A percentile compares a stretch with the other conserved stretches of the same genome.
These are phyloP conservation scores for Piaya cayana DNA, from an alignment of 2,113 vertebrate genomes.

Conservation along the genomic window DNA sequence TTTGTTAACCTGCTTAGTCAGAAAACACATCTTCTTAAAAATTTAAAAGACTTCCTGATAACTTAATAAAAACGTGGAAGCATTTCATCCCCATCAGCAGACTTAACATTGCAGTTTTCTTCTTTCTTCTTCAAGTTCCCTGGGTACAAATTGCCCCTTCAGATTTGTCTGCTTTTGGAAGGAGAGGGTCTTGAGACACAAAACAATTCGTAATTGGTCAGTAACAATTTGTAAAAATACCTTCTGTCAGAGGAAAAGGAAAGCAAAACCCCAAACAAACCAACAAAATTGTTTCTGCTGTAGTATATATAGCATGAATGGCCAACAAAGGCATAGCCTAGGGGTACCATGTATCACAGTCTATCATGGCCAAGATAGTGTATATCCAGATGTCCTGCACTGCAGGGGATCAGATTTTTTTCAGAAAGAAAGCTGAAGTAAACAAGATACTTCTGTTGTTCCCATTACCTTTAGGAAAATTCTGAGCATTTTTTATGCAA, in stretches of 20 bases:
- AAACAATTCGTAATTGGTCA: background rate
- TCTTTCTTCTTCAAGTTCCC: background rate
- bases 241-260: background rate
- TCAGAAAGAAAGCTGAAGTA: background rate
- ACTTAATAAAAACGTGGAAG: constrained; percentile 36
- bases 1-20: constrained; percentile 30
- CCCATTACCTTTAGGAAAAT: background rate
- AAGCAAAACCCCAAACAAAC: background rate
- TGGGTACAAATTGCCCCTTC: background rate
- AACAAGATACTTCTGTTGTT: background rate
- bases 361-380: constrained; percentile 3
- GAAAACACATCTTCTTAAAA: constrained; percentile 47
- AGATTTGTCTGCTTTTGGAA: background rate
- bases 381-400: background rate
- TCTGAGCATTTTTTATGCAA: background rate
- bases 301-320: constrained; percentile 17
- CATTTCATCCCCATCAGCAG: background rate
- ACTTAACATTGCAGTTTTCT: constrained; percentile 1
- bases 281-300: constrained; percentile 23
- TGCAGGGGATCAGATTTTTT: background rate
- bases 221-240: background rate
- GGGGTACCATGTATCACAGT: background rate
- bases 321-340: background rate
- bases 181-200: background rate
- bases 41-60: constrained; percentile 34